A percentile compares a stretch with the other conserved stretches of the same genome.
These are phyloP conservation scores for Poeciliopsis presidionis DNA, from an alignment of 2,797 vertebrate species.

Conservation along the genomic window DNA sequence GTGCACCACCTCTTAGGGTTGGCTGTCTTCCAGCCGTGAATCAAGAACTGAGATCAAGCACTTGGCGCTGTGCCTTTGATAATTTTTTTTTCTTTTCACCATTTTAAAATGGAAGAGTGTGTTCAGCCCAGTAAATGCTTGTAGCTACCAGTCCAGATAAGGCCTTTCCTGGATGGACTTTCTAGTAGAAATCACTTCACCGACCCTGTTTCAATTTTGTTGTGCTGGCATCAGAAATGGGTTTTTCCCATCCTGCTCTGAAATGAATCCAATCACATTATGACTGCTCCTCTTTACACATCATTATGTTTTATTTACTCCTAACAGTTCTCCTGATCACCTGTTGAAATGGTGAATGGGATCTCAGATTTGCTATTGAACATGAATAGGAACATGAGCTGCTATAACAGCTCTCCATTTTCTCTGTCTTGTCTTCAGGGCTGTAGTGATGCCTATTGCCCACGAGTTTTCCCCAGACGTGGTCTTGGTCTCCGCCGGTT, in stretches of 20 bases:
- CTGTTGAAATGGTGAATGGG: conserved; percentile 23
- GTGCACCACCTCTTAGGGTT: conserved; percentile 50
- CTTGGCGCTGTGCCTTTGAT: conserved; percentile 58
- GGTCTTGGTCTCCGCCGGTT: conserved; percentile 93
- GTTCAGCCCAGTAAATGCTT: conserved; percentile 57
- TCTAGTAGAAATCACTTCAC: conserved; percentile 25
- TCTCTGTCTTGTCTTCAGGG: conserved; percentile 74
- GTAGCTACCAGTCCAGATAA: conserved; percentile 45
- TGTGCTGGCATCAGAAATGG: conserved; percentile 20
- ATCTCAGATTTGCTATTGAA: conserved; percentile 19
- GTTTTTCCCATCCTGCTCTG: conserved; percentile 3
- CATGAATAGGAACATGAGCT: background rate
- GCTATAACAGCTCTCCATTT: conserved; percentile 13
- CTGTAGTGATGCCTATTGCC: conserved; percentile 94
- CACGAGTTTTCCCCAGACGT: conserved; percentile 91
- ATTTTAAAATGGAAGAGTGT: conserved; percentile 54
- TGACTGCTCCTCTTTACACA: conserved; percentile 26
- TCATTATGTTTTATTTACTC: conserved; percentile 22
- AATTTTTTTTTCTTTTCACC: conserved; percentile 65
- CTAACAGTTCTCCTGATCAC: conserved; percentile 17
- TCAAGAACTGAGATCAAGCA: conserved; percentile 62
- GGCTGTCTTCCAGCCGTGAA: conserved; percentile 55
- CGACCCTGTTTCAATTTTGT: conserved; percentile 2
- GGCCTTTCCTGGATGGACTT: conserved; percentile 16
- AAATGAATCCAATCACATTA: conserved; percentile 30